These are phyloP conservation scores for Zaprionus kolodkinae DNA, from an alignment of 1,140 invertebrate genomes.

Conservation along the genomic window DNA sequence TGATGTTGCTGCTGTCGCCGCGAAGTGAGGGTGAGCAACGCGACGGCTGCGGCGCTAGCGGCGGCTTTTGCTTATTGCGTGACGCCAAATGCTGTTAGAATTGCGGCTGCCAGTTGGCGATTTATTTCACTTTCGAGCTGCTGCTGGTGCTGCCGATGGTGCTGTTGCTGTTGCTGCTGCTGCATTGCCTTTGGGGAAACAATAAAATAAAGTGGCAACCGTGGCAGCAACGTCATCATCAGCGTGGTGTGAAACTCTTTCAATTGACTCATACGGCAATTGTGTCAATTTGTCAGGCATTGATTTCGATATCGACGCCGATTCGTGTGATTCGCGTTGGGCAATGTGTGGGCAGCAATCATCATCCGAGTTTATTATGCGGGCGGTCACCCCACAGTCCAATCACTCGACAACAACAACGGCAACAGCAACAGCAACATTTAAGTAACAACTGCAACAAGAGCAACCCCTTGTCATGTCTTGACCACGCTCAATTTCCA, in stretches of 20 bases:
- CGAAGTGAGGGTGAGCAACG: constrained; percentile 19
- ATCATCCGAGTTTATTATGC: constrained; percentile 68
- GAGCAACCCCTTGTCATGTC: constrained; percentile 55
- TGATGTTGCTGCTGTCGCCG: constrained; percentile 64
- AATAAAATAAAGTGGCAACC: constrained; percentile 78
- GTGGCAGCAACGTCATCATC: constrained; percentile 38
- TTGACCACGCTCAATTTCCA: constrained; percentile 77
- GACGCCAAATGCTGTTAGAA: constrained; percentile 57
- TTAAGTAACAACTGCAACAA: constrained; percentile 37
- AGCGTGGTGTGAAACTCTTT: constrained; percentile 56
- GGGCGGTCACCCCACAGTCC: constrained; percentile 47
- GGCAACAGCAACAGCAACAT: not conserved
- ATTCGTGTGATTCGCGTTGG: constrained; percentile 55
- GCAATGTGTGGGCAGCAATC: constrained; percentile 62
- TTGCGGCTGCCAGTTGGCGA: constrained; percentile 57
- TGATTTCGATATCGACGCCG: constrained; percentile 70
- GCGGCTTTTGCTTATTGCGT: constrained; percentile 49
- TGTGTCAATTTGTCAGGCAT: constrained; percentile 80
- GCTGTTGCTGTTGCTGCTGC: constrained; percentile 50
- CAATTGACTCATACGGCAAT: constrained; percentile 80
- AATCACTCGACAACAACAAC: constrained; percentile 30
- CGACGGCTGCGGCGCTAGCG: not conserved
- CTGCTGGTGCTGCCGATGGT: constrained; percentile 34
- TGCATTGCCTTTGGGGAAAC: constrained; percentile 64
- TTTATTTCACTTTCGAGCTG: constrained; percentile 71